Evolutionary conservation across 2,888 invertebrate genomes (phyloP).

Genomic region (Lucinisca nassula): DNA sequence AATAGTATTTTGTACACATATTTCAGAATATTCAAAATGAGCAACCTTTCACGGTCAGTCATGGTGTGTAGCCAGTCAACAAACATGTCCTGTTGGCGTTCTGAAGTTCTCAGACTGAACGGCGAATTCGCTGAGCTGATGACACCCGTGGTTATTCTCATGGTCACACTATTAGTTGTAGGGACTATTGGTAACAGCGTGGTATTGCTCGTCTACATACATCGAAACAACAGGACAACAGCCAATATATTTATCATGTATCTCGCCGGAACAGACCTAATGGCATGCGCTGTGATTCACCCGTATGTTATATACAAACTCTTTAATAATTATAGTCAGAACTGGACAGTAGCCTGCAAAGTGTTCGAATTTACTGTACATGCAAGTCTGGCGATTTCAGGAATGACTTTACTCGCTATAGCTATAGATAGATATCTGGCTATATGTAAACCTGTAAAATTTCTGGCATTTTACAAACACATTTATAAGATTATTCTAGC

Average conservation of each 20-base stretch:
- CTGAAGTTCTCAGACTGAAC: constrained; percentile 24
- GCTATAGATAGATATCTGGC: constrained; percentile 73
- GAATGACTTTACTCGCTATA: constrained; percentile 55
- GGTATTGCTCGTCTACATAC: constrained; percentile 65
- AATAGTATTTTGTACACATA: too few relatives aligned
- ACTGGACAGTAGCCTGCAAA: constrained; percentile 64
- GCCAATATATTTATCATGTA: constrained; percentile 64
- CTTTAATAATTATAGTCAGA: constrained; percentile 64
- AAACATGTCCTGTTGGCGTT: constrained; percentile 38
- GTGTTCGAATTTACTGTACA: constrained; percentile 72
- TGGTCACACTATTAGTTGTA: constrained; percentile 61
- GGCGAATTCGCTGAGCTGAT: constrained; percentile 12
- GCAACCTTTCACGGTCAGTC: neutral
- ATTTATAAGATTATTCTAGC: constrained; percentile 32
- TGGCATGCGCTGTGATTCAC: constrained; percentile 68
- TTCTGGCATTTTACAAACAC: constrained; percentile 49
- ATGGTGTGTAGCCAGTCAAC: neutral
- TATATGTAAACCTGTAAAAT: constrained; percentile 70
- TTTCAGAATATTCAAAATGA: neutral
- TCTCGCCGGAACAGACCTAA: constrained; percentile 70
- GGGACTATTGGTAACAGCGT: constrained; percentile 69
- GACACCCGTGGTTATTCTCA: constrained; percentile 62
- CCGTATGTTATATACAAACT: constrained; percentile 72
- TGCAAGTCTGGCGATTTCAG: constrained; percentile 56
- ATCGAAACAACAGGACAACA: constrained; percentile 48